Percentiles rank a stretch among this genome's conserved stretches.
phyloP scores from a whole-genome alignment of 2,888 invertebrate genomes.

The Phlogophora meticulosa region DNA sequence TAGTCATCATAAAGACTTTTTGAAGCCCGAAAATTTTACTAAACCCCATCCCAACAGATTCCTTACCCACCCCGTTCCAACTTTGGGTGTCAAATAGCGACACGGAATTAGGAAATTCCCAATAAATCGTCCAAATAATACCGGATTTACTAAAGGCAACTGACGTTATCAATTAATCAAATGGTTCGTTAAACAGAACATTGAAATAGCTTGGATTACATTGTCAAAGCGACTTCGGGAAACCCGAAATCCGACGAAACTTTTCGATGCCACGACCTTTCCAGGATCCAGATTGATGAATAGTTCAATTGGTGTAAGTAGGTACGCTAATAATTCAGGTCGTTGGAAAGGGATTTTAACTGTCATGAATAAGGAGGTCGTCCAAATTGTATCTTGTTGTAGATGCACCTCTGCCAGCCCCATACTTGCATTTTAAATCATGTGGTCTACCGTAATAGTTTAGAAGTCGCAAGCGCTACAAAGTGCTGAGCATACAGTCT shows the following conservation, averaged over 20 bases:
- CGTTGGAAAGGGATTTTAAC: background rate
- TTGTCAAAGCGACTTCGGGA: conserved; percentile 56
- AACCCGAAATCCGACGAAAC: conserved; percentile 48
- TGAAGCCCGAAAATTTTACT: conserved; percentile 2
- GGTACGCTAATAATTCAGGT: conserved; percentile 29
- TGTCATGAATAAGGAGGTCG: background rate
- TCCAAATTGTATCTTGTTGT: background rate
- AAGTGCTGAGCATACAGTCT: no score
- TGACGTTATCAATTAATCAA: conserved; percentile 65
- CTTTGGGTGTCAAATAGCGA: conserved; percentile 28
- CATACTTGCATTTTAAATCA: no score
- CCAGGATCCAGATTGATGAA: conserved; percentile 56
- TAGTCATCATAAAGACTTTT: background rate
- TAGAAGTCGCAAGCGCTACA: no score
- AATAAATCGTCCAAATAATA: conserved; percentile 51
- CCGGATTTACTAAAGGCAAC: conserved; percentile 42
- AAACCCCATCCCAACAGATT: conserved; percentile 6
- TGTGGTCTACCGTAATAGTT: no score
- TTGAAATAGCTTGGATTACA: conserved; percentile 63
- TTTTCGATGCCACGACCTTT: conserved; percentile 41
- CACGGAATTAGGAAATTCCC: conserved; percentile 29
- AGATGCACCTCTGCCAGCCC: no score
- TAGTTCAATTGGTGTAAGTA: conserved; percentile 29
- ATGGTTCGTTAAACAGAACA: conserved; percentile 59
- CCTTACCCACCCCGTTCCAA: background rate